A percentile compares a stretch with the other conserved stretches of the same genome.
Evolutionary conservation across 2,113 vertebrate species (phyloP).

Genomic region (Speoplatyrhinus poulsoni): DNA sequence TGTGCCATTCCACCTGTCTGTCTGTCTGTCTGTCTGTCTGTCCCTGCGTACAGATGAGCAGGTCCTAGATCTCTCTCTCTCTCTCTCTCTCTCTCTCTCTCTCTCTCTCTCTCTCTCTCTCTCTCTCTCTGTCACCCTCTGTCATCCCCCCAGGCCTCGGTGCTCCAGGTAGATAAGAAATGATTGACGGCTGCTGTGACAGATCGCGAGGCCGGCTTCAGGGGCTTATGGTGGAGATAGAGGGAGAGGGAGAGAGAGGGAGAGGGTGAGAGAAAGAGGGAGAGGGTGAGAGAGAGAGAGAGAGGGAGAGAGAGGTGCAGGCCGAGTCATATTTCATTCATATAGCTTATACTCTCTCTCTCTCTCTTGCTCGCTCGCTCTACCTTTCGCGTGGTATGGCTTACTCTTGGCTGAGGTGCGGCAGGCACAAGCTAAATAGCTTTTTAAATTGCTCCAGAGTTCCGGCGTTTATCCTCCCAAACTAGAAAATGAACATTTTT

Average conservation of each 20-base stretch:
- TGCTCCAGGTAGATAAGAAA: constrained; percentile 59
- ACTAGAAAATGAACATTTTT: constrained; percentile 53
- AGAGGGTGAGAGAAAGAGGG: neutral
- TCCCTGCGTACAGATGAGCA: too few relatives aligned
- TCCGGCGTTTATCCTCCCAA: constrained; percentile 61
- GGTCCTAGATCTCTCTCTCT: too few relatives aligned
- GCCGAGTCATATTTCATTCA: constrained; percentile 3
- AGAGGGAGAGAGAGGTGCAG: neutral
- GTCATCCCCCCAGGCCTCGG: constrained; percentile 38
- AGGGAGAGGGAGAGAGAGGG: constrained; percentile 9
- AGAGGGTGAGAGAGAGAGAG: neutral
- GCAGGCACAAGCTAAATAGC: constrained; percentile 63
- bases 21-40: too few relatives aligned
- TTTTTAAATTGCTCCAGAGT: constrained; percentile 64
- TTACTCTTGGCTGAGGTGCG: constrained; percentile 59
- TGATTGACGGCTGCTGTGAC: constrained; percentile 71
- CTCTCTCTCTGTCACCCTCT: constrained; percentile 37
- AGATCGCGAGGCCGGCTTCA: constrained; percentile 61
- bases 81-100: too few relatives aligned
- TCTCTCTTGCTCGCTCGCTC: constrained; percentile 29
- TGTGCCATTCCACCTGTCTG: too few relatives aligned
- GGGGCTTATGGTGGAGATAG: constrained; percentile 61
- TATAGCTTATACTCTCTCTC: neutral
- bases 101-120: constrained; percentile 15
- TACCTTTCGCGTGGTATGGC: neutral